Evolutionary conservation across 2,113 vertebrate species (phyloP).

Genomic region (Sitta europaea): DNA sequence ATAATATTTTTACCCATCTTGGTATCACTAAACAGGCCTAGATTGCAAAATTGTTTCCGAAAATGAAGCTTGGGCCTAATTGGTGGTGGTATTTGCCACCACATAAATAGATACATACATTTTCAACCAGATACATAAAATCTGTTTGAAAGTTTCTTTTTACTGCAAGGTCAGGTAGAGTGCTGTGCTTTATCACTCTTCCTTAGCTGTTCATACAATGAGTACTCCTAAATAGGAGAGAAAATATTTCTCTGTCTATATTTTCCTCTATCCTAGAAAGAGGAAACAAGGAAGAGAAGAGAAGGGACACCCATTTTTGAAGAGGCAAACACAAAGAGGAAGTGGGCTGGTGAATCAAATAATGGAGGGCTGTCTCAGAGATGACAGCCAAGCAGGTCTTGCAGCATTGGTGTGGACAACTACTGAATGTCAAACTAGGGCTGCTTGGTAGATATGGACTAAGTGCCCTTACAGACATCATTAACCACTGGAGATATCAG

Average conservation of each 20-base stretch:
- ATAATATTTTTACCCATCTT: not conserved
- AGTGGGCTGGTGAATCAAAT: not conserved
- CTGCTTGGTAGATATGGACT: not conserved
- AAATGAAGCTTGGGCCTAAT: not conserved
- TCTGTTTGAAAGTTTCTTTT: not conserved
- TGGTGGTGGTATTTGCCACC: no score
- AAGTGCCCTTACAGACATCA: not conserved
- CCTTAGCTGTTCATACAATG: not conserved
- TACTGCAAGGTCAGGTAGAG: not conserved
- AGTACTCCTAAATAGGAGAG: not conserved
- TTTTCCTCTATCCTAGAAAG: not conserved
- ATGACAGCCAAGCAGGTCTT: not conserved
- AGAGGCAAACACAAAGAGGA: not conserved
- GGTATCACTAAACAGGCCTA: not conserved
- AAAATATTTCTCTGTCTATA: not conserved
- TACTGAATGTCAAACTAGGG: not conserved
- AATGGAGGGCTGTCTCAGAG: not conserved
- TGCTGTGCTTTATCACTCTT: not conserved
- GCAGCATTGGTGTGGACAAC: not conserved
- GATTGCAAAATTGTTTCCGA: not conserved
- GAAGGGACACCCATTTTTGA: not conserved
- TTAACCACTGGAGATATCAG: not conserved
- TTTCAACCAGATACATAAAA: not conserved
- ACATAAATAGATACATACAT: no score
- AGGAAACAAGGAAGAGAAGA: not conserved